phyloP scores from a whole-genome alignment of 2,113 vertebrate genomes.

The Mobula hypostoma region DNA sequence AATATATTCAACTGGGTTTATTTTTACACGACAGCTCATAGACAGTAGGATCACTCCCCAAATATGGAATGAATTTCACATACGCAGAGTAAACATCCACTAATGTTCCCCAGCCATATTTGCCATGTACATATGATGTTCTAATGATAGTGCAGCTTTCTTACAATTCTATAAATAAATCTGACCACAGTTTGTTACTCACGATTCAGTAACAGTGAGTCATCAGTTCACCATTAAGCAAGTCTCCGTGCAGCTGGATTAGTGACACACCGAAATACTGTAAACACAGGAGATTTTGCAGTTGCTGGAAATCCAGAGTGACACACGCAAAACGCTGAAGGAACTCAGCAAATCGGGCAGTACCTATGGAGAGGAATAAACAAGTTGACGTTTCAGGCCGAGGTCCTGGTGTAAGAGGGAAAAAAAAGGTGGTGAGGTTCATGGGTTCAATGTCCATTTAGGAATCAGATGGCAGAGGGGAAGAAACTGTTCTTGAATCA shows the following conservation, averaged over 20 bases:
- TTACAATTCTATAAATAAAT: neutral
- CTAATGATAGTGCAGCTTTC: neutral
- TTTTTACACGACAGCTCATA: slow-evolving; percentile 22
- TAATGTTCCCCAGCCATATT: neutral
- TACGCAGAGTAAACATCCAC: neutral
- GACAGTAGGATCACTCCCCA: neutral
- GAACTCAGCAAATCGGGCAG: too few species aligned
- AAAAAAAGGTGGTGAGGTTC: too few species aligned
- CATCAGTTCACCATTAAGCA: neutral
- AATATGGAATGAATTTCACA: neutral
- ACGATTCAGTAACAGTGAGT: neutral
- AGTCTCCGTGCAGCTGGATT: neutral
- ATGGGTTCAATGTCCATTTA: too few species aligned
- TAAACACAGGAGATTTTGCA: too few species aligned
- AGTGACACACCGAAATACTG: neutral
- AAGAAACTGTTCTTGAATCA: too few species aligned
- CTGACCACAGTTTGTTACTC: neutral
- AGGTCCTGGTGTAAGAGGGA: too few species aligned
- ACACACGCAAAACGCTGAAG: too few species aligned
- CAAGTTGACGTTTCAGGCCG: too few species aligned
- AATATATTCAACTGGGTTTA: neutral
- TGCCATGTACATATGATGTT: too few species aligned
- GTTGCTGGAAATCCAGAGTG: too few species aligned
- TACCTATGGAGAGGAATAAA: too few species aligned
- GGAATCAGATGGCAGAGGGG: too few species aligned